Percentiles rank a stretch among this genome's conserved stretches.
Conservation (phyloP, 2,888 invertebrate genomes). For the Drosophila tripunctata region DNA sequence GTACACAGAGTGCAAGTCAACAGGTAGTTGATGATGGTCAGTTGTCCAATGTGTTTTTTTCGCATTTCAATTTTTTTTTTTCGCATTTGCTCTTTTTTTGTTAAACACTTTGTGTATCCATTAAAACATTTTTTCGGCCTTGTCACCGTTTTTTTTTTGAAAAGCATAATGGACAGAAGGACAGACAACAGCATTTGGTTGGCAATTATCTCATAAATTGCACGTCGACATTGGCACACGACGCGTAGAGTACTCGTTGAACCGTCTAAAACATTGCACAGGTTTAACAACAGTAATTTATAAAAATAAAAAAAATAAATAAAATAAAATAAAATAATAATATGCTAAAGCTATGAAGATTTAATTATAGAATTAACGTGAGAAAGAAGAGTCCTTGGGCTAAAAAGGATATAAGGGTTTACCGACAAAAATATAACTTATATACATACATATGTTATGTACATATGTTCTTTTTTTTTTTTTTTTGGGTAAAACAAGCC, state of each 20-base stretch:
- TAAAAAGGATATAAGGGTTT: no score
- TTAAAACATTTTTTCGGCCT: conserved; percentile 34
- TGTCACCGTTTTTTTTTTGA: conserved; percentile 39
- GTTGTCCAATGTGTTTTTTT: no score
- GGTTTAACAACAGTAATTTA: conserved; percentile 19
- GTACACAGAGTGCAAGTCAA: conserved; percentile 17
- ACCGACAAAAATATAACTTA: no score
- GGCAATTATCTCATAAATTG: conserved; percentile 56
- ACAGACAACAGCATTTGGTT: conserved; percentile 33
- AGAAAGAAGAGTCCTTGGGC: neutral
- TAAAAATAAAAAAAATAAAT: conserved; percentile 16
- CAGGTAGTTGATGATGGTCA: conserved; percentile 35
- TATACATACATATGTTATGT: no score
- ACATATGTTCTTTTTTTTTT: neutral
- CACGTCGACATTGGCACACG: conserved; percentile 29
- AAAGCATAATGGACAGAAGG: neutral
- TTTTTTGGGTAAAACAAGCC: no score
- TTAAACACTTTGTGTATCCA: conserved; percentile 40
- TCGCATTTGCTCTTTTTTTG: conserved; percentile 20
- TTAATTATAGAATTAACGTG: neutral
- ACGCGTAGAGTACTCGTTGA: conserved; percentile 1
- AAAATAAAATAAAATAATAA: conserved; percentile 9
- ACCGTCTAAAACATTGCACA: neutral
- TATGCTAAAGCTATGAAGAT: neutral
- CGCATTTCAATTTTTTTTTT: conserved; percentile 14